Conservation (phyloP, 2,797 vertebrate genomes). For the Sebastes glaucus region DNA sequence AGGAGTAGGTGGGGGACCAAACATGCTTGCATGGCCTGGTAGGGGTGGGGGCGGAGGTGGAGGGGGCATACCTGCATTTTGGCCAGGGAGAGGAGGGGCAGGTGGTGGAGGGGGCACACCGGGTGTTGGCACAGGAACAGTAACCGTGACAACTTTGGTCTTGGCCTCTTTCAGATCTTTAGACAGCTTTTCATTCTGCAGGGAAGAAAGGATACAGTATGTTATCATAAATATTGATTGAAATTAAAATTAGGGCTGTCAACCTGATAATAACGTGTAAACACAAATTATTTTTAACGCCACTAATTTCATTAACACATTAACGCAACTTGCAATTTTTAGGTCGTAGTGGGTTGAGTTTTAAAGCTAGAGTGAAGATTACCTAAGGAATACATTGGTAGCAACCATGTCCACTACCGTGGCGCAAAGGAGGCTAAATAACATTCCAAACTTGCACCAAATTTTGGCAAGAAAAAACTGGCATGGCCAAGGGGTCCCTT, state of each 20-base stretch:
- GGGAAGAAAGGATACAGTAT: not conserved
- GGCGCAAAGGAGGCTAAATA: no score
- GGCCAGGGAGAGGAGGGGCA: slow-evolving; percentile 57
- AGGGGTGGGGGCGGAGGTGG: slow-evolving; percentile 62
- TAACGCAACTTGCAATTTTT: no score
- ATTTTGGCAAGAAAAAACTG: no score
- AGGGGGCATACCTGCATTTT: slow-evolving; percentile 41
- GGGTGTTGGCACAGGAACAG: slow-evolving; percentile 69
- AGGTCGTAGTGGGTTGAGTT: no score
- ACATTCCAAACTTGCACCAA: no score
- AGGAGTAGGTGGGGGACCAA: slow-evolving; percentile 30
- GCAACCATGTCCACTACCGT: no score
- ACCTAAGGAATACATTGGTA: no score
- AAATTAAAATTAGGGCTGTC: not conserved
- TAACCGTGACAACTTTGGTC: slow-evolving; percentile 79
- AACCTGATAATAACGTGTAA: no score
- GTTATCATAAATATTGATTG: not conserved
- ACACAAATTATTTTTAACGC: no score
- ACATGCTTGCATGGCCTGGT: slow-evolving; percentile 34
- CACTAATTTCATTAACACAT: no score
- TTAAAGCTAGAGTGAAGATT: no score
- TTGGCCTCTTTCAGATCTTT: slow-evolving; percentile 87
- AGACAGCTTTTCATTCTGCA: slow-evolving; percentile 83
- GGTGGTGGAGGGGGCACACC: slow-evolving; percentile 52
- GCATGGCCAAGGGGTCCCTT: no score